Conservation (phyloP, 2,113 vertebrate species). For the Mesoclemmys tuberculata region DNA sequence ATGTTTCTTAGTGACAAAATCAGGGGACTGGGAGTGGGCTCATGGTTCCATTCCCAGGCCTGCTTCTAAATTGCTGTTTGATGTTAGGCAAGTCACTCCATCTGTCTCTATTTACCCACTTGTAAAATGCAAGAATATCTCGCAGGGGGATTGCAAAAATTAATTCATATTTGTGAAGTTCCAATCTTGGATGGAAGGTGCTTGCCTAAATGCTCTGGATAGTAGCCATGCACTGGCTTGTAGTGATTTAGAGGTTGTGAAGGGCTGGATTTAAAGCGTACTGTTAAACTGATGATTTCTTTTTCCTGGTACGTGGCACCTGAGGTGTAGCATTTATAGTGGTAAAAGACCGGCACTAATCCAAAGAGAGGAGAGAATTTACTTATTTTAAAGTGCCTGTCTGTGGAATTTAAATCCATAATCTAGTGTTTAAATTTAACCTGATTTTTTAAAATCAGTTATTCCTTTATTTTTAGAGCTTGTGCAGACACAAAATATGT, state of each 20-base stretch:
- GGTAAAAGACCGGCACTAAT: background rate
- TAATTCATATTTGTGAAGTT: background rate
- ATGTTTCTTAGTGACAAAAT: rapidly evolving
- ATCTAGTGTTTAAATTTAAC: background rate
- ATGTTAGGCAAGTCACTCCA: rapidly evolving
- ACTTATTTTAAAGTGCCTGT: background rate
- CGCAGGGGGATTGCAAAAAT: background rate
- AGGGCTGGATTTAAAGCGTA: rapidly evolving
- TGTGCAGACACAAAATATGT: too few relatives aligned
- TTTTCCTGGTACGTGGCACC: rapidly evolving
- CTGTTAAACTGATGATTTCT: rapidly evolving
- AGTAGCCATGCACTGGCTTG: background rate
- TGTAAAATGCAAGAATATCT: background rate
- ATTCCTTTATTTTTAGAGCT: background rate
- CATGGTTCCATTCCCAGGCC: rapidly evolving
- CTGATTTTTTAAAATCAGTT: background rate
- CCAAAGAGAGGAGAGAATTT: background rate
- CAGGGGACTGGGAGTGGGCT: rapidly evolving
- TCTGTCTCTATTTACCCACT: background rate
- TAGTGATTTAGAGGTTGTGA: rapidly evolving
- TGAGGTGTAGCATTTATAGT: rapidly evolving
- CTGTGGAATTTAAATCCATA: background rate
- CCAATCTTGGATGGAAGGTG: rapidly evolving
- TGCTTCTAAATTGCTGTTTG: rapidly evolving
- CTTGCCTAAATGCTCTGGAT: background rate